These are phyloP conservation scores for Augochlora pura DNA, from an alignment of 1,140 invertebrate species.

Conservation along the genomic window DNA sequence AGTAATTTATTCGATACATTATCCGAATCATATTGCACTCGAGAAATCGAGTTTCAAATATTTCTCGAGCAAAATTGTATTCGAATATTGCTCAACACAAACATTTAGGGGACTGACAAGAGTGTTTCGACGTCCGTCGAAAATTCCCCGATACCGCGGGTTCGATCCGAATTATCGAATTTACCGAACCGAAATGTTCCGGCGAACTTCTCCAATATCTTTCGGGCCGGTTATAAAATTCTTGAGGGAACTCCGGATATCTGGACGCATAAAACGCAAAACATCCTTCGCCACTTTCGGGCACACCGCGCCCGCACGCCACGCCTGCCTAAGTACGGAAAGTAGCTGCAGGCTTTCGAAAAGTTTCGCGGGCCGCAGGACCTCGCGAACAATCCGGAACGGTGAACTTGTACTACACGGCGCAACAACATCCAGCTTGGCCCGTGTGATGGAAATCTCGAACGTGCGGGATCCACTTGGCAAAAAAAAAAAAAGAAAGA, in stretches of 20 bases:
- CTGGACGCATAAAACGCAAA: conserved; percentile 3
- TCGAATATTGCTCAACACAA: too few relatives aligned
- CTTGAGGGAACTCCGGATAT: not conserved
- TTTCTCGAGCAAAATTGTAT: too few relatives aligned
- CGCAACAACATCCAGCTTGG: not conserved
- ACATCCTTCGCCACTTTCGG: conserved; percentile 37
- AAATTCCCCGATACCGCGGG: too few relatives aligned
- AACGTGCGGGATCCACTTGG: not conserved
- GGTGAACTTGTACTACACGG: not conserved
- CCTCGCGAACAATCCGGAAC: conserved; percentile 2
- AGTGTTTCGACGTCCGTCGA: too few relatives aligned
- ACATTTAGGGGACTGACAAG: too few relatives aligned
- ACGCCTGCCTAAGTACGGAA: conserved; percentile 18
- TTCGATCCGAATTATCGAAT: not conserved
- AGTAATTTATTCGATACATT: too few relatives aligned
- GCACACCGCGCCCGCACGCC: not conserved
- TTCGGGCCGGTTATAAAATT: not conserved
- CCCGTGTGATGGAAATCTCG: not conserved
- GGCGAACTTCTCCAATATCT: not conserved
- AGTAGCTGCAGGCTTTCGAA: conserved; percentile 15
- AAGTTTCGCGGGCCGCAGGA: conserved; percentile 23
- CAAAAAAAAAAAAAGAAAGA: not conserved
- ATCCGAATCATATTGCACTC: too few relatives aligned
- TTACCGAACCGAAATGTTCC: too few relatives aligned
- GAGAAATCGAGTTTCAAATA: too few relatives aligned